Evolutionary conservation across 1,140 invertebrate species (phyloP).

Genomic region (Calliphora vicina): DNA sequence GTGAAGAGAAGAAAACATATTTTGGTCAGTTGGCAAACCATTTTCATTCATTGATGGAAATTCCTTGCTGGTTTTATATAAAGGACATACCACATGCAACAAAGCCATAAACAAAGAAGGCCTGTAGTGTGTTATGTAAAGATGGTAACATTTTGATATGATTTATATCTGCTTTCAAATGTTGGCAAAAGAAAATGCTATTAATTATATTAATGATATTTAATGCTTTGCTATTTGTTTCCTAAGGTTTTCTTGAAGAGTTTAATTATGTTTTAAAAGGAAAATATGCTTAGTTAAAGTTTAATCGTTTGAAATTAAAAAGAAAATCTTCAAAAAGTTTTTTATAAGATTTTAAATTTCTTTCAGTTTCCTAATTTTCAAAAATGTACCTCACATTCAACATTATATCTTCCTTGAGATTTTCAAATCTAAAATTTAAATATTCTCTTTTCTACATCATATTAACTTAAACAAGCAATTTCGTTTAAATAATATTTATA

Average conservation of each 20-base stretch:
- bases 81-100: neutral
- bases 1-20: neutral
- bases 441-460: no score
- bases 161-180: neutral
- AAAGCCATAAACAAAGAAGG: neutral
- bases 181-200: neutral
- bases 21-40: neutral
- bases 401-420: no score
- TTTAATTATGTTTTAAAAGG: no score
- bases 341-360: no score
- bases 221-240: neutral
- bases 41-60: neutral
- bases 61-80: neutral
- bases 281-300: neutral
- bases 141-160: neutral
- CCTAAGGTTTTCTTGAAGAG: no score
- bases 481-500: no score
- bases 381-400: no score
- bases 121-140: neutral
- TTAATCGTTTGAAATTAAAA: no score
- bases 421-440: no score
- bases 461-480: no score
- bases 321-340: no score
- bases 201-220: constrained; percentile 2
- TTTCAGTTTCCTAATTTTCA: no score